These are phyloP conservation scores for Timema podura DNA, from an alignment of 2,888 invertebrate genomes.

Conservation along the genomic window DNA sequence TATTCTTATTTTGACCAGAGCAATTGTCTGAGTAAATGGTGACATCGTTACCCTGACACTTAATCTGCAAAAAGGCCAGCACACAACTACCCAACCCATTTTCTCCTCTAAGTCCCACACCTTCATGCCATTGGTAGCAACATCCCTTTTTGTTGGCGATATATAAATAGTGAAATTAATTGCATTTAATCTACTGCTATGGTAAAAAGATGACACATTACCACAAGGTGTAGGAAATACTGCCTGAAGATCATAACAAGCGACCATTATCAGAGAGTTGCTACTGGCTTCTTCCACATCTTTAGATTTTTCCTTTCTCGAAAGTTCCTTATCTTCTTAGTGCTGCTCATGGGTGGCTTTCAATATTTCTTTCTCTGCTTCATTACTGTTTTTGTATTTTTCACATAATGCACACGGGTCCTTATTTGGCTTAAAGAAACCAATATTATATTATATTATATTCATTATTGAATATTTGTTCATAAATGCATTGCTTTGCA, in stretches of 20 bases:
- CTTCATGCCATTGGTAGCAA: conserved; percentile 22
- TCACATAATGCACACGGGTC: conserved; percentile 12
- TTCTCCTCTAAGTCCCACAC: conserved; percentile 17
- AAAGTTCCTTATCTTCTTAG: conserved; percentile 6
- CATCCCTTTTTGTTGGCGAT: conserved; percentile 10
- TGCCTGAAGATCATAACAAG: conserved; percentile 12
- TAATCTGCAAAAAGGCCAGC: conserved; percentile 13
- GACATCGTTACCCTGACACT: conserved; percentile 18
- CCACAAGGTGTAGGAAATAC: conserved; percentile 12
- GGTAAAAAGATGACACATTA: not conserved
- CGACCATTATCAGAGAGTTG: conserved; percentile 7
- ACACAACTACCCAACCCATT: conserved; percentile 19
- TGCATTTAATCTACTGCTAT: conserved; percentile 13
- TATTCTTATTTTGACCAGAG: conserved; percentile 27
- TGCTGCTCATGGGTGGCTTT: conserved; percentile 5
- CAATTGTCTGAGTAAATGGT: conserved; percentile 22
- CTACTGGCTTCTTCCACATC: conserved; percentile 17
- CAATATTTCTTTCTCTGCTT: not conserved
- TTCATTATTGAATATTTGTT: conserved; percentile 15
- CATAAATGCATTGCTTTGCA: conserved; percentile 17
- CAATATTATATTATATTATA: no score
- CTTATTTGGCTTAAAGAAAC: conserved; percentile 15
- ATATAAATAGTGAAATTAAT: conserved; percentile 24
- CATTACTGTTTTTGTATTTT: not conserved
- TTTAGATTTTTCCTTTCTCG: not conserved